Evolutionary conservation across 2,888 invertebrate species (phyloP).

Genomic region (Octodonta nipae): DNA sequence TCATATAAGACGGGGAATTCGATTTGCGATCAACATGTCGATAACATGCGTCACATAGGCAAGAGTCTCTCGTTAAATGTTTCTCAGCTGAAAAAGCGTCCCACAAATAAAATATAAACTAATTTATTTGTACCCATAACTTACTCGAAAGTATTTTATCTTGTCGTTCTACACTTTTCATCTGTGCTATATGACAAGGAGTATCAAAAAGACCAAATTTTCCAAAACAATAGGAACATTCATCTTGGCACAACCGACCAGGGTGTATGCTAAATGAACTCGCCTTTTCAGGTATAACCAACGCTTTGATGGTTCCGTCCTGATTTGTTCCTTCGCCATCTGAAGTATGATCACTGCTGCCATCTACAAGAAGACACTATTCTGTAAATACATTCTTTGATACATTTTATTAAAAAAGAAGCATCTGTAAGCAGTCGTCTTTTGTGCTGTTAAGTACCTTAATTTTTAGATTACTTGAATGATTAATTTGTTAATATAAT

Average conservation of each 20-base stretch:
- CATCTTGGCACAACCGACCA: conserved; percentile 66
- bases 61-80: conserved; percentile 70
- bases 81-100: conserved; percentile 49
- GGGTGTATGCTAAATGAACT: conserved; percentile 80
- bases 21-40: conserved; percentile 73
- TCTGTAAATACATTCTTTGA: too few species aligned
- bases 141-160: conserved; percentile 64
- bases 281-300: conserved; percentile 78
- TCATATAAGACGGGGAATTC: conserved; percentile 55
- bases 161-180: conserved; percentile 69
- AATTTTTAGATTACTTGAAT: too few species aligned
- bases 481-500: too few species aligned
- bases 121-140: too few species aligned
- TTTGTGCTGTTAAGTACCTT: too few species aligned
- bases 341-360: too few species aligned
- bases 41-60: conserved; percentile 77
- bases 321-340: too few species aligned
- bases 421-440: too few species aligned
- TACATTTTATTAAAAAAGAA: too few species aligned
- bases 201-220: conserved; percentile 78
- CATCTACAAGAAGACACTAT: too few species aligned
- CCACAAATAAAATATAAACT: background rate
- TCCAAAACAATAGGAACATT: conserved; percentile 76
- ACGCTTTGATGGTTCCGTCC: conserved; percentile 40
- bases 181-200: conserved; percentile 75